Conservation (phyloP, 1,140 invertebrate species). For the Helicoverpa zea region DNA sequence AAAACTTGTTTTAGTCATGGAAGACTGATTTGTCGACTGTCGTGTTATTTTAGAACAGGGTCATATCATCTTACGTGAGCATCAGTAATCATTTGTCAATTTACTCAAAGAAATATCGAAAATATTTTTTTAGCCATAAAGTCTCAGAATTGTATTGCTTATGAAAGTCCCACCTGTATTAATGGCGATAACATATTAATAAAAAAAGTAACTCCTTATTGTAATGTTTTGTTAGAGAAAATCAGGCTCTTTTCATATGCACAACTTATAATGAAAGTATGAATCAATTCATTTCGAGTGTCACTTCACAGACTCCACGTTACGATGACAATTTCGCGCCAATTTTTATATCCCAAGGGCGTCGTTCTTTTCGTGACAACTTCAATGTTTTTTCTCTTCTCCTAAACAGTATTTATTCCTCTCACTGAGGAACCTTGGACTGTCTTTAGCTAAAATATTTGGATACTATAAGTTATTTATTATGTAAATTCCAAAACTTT, state of each 20-base stretch:
- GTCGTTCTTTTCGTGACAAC: neutral
- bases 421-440: no score
- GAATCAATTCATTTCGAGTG: neutral
- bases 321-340: neutral
- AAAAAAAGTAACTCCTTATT: neutral
- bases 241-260: neutral
- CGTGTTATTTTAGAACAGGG: constrained; percentile 44
- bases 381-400: no score
- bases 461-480: no score
- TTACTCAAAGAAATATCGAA: neutral
- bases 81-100: constrained; percentile 54
- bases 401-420: no score
- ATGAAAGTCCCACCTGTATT: no score
- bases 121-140: neutral
- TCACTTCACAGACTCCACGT: neutral
- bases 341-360: neutral
- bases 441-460: no score
- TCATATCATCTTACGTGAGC: constrained; percentile 36
- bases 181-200: no score
- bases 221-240: neutral
- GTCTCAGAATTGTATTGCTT: no score
- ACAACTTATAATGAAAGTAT: constrained; percentile 2
- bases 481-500: no score
- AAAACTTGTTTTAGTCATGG: constrained; percentile 45
- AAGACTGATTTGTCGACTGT: constrained; percentile 50